A percentile compares a stretch with the other conserved stretches of the same genome.
Conservation (phyloP, 92 coral and sea anemone genomes). For the Epizoanthus illoricatus region DNA sequence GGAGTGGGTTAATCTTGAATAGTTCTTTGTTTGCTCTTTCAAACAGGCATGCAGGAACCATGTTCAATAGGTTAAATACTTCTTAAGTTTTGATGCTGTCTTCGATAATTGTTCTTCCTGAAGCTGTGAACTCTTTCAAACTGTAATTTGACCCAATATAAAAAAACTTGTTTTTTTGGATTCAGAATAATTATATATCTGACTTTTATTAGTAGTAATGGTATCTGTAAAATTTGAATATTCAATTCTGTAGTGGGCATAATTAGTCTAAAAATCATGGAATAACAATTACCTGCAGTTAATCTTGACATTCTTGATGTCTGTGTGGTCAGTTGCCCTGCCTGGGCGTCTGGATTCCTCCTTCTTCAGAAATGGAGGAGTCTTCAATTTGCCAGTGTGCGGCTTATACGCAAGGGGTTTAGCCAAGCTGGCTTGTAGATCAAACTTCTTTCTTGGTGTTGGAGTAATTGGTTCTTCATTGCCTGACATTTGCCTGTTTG, state of each 20-base stretch:
- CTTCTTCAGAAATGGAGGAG: conserved; percentile 58
- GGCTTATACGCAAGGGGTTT: conserved; percentile 88
- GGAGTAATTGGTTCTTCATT: conserved; percentile 51
- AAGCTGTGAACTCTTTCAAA: too few relatives aligned
- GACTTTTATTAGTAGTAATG: too few relatives aligned
- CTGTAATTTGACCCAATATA: too few relatives aligned
- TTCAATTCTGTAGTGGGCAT: too few relatives aligned
- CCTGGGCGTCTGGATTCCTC: conserved; percentile 40
- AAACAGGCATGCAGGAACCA: too few relatives aligned
- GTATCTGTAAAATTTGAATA: too few relatives aligned
- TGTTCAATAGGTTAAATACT: too few relatives aligned
- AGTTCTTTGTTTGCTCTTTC: background rate
- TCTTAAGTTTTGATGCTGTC: too few relatives aligned
- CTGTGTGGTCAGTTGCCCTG: conserved; percentile 51
- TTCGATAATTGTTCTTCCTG: too few relatives aligned
- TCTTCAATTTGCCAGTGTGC: conserved; percentile 81
- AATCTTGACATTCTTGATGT: conserved; percentile 81
- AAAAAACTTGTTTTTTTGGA: too few relatives aligned
- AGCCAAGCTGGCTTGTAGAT: conserved; percentile 84
- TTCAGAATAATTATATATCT: too few relatives aligned
- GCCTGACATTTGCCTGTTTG: conserved; percentile 7
- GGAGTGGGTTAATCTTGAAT: background rate
- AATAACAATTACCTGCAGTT: conserved; percentile 52
- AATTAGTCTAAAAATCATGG: too few relatives aligned
- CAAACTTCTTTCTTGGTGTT: conserved; percentile 81